Conservation (phyloP, 1,140 invertebrate genomes). For the Rhysida immarginata region DNA sequence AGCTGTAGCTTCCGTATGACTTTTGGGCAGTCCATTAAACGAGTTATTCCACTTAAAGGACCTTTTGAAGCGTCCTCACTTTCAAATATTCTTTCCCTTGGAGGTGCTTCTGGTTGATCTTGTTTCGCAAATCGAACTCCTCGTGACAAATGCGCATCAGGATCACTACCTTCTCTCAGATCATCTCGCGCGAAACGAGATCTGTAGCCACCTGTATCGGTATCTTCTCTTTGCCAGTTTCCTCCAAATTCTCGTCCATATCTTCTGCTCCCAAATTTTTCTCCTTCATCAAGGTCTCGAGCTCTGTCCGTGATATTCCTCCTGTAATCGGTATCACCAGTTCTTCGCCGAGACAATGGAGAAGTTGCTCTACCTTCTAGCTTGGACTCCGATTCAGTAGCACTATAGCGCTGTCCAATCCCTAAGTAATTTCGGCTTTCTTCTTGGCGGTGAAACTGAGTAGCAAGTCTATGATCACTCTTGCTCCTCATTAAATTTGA, state of each 20-base stretch:
- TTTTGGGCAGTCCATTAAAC: slow-evolving; percentile 70
- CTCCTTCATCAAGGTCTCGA: background rate
- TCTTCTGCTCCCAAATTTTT: slow-evolving; percentile 28
- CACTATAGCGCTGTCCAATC: slow-evolving; percentile 34
- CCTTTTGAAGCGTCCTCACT: slow-evolving; percentile 76
- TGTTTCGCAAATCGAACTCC: slow-evolving; percentile 35
- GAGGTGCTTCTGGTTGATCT: slow-evolving; percentile 14
- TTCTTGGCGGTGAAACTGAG: slow-evolving; percentile 73
- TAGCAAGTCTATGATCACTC: slow-evolving; percentile 77
- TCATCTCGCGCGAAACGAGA: slow-evolving; percentile 15
- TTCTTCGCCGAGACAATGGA: background rate
- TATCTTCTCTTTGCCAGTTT: slow-evolving; percentile 36
- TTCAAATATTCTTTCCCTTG: slow-evolving; percentile 60
- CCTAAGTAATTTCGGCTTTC: slow-evolving; percentile 30
- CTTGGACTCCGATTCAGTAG: slow-evolving; percentile 41
- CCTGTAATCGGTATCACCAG: background rate
- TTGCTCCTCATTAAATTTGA: slow-evolving; percentile 77
- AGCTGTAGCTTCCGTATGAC: slow-evolving; percentile 68
- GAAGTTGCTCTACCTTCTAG: slow-evolving; percentile 33
- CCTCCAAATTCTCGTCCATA: slow-evolving; percentile 52
- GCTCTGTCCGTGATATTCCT: background rate
- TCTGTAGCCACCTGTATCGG: slow-evolving; percentile 35
- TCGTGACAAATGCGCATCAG: background rate
- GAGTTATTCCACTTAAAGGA: slow-evolving; percentile 73
- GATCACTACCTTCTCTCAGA: slow-evolving; percentile 12